Base-by-base conservation (phyloP, 2,888 invertebrate genomes). In the Polyommatus icarus region DNA sequence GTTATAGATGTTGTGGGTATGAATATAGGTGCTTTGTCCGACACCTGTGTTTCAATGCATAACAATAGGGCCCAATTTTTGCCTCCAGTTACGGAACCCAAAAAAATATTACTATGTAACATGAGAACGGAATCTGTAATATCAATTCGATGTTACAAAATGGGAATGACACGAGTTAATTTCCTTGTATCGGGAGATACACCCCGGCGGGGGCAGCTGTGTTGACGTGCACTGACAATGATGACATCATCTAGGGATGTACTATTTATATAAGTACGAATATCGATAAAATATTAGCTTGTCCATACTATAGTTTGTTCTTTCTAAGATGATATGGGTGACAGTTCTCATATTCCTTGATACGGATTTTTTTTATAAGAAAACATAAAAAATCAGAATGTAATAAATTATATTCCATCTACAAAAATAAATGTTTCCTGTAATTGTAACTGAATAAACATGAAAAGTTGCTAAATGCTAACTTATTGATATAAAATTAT, bases 141-240 rank as follows among this genome's bases (percentile, higher is more conserved):
- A 12, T 61, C 61, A 67, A 67, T 29, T 67, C 29, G 67, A 67
- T 67, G 29, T 67, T 67, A 72, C 40, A 57, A 24, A 77, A 71
- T 77, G 20, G 32, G 36, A 77, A 77, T 57, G 71, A 54, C 54
- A 36, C 50, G 72, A 72, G 54, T 77, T 77, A 72, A 77, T 77
- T 77, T 77, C 77, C 77, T 72, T 72, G 29, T 72, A 72, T 59
- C 72, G 36, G 57, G 72, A 59, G 46, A 59, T 61, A 54, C 20
- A 50, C 71, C 15, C 10, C 67, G 67, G 15, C 67, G 29, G 57
- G 54, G 77, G 72, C 71, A 77, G 36, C 20, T 77, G 72, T 72
- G 20, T 72, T 71, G 72, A 77, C 59, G 59, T 57, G 24, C 59
- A 59, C 57, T 57, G 54, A 46, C 75, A 46, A 75, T 50, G 29